Evolutionary conservation across 1,140 invertebrate genomes (phyloP).

Genomic region (Ceratosolen solmsi): DNA sequence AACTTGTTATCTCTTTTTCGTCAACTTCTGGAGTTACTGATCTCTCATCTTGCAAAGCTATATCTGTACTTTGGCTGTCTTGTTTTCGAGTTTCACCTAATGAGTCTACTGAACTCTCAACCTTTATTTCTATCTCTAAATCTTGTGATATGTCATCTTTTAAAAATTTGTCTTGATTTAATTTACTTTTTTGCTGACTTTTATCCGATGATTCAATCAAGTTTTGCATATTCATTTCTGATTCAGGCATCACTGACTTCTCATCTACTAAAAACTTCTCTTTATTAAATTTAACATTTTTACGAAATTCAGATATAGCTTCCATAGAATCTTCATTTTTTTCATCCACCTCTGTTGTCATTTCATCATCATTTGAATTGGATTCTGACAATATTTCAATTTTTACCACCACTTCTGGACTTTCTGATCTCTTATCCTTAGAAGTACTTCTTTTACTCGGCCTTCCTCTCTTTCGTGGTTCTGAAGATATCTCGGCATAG

Average conservation of each 20-base stretch:
- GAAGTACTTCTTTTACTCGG: neutral
- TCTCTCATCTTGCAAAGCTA: neutral
- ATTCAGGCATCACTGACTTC: neutral
- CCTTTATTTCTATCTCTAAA: neutral
- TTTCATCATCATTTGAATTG: neutral
- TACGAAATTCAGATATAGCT: neutral
- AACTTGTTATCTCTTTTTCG: neutral
- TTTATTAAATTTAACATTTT: constrained; percentile 22
- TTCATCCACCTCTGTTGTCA: neutral
- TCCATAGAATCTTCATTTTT: neutral
- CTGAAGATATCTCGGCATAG: neutral
- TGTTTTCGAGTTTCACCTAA: neutral
- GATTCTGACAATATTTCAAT: constrained; percentile 6
- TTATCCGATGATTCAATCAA: neutral
- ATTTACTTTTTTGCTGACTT: neutral
- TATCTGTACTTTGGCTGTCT: neutral
- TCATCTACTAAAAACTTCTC: neutral
- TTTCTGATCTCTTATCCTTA: constrained; percentile 15
- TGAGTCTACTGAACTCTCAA: neutral
- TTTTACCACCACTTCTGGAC: constrained; percentile 12
- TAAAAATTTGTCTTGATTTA: neutral
- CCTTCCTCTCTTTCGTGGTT: constrained; percentile 31
- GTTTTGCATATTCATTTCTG: neutral
- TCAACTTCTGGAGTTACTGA: neutral
- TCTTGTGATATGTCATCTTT: neutral